Evolutionary conservation across 2,113 vertebrate species (phyloP).

Genomic region (Hylia prasina): DNA sequence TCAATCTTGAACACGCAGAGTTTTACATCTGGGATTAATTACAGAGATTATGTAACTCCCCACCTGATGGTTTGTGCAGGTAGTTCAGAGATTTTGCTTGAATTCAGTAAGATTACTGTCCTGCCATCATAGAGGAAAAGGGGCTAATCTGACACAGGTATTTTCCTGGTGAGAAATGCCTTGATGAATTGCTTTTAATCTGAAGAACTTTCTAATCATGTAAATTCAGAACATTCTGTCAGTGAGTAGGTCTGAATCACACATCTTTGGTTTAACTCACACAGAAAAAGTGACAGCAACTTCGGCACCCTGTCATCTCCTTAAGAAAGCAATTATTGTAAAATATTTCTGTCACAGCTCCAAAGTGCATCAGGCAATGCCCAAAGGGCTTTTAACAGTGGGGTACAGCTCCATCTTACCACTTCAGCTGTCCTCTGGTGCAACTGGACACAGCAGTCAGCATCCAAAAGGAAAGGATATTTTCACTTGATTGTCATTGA

Average conservation of each 20-base stretch:
- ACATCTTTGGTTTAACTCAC: neutral
- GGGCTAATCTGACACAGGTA: neutral
- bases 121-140: neutral
- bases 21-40: neutral
- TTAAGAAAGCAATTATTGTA: neutral
- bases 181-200: slow-evolving; percentile 1
- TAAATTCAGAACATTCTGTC: neutral
- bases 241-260: neutral
- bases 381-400: neutral
- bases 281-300: neutral
- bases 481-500: neutral
- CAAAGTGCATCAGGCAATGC: neutral
- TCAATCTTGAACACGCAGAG: neutral
- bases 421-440: neutral
- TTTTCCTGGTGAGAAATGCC: neutral
- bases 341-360: neutral
- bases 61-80: neutral
- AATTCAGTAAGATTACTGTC: neutral
- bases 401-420: neutral
- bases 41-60: neutral
- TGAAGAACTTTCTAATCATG: neutral
- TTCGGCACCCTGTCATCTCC: neutral
- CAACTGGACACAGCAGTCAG: neutral
- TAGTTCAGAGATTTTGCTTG: neutral
- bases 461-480: neutral